phyloP scores from a whole-genome alignment of 1,140 invertebrate genomes.

The Homalodisca vitripennis region DNA sequence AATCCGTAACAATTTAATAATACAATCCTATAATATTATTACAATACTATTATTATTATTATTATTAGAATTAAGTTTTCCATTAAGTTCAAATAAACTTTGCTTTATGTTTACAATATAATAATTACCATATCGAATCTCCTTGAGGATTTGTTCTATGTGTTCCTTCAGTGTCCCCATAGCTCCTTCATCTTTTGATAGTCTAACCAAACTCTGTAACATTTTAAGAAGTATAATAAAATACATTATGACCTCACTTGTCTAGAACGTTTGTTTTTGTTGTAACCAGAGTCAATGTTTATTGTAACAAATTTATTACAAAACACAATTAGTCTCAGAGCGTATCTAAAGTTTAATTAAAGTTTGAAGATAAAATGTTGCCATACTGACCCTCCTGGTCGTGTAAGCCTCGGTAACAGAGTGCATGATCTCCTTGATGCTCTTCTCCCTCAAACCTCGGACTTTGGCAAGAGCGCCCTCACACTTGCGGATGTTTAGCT shows the following conservation, averaged over 20 bases:
- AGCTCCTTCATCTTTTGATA: neutral
- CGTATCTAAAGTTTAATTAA: too few species aligned
- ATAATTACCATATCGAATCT: conserved; percentile 17
- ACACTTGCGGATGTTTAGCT: neutral
- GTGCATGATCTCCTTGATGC: conserved; percentile 1
- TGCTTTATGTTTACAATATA: too few species aligned
- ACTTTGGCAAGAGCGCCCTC: neutral
- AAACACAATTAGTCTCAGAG: neutral
- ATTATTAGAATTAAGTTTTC: too few species aligned
- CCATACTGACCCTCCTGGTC: neutral
- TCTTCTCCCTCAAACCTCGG: neutral
- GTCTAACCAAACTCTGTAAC: neutral
- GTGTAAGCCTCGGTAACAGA: conserved; percentile 8
- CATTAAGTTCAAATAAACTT: too few species aligned
- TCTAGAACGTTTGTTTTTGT: neutral
- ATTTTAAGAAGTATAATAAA: too few species aligned
- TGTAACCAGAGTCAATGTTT: neutral
- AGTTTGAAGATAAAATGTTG: too few species aligned
- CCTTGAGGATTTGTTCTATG: neutral
- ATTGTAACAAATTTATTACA: neutral
- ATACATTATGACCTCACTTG: neutral
- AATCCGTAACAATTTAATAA: too few species aligned
- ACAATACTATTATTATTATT: too few species aligned
- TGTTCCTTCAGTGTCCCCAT: conserved; percentile 5
- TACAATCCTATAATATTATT: too few species aligned